Evolutionary conservation across 2,797 vertebrate species (phyloP).

Genomic region (Macrochelys suwanniensis): DNA sequence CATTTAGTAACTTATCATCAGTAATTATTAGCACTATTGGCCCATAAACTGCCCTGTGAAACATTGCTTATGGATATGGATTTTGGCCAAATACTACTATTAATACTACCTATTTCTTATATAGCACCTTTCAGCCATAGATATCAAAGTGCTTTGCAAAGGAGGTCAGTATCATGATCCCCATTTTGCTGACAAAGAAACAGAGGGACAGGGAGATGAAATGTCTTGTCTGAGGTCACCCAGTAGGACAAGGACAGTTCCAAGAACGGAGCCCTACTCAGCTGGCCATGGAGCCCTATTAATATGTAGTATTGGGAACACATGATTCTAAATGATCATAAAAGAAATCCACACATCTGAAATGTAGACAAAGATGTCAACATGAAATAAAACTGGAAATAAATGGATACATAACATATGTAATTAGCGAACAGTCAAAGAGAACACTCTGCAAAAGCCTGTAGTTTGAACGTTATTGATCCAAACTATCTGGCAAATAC

Average conservation of each 20-base stretch:
- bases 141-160: background rate
- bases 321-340: background rate
- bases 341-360: background rate
- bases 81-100: background rate
- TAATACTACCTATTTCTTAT: background rate
- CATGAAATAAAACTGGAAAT: background rate
- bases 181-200: background rate
- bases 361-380: background rate
- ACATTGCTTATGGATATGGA: background rate
- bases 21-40: background rate
- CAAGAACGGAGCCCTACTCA: background rate
- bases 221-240: background rate
- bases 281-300: background rate
- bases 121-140: background rate
- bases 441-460: background rate
- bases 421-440: background rate
- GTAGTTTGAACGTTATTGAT: background rate
- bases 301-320: background rate
- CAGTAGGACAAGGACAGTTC: background rate
- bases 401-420: background rate
- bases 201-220: background rate
- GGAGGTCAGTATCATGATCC: background rate
- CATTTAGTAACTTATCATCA: background rate
- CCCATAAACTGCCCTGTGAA: background rate
- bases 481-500: fast-evolving